Evolutionary conservation across 2,888 invertebrate genomes (phyloP).

Genomic region (Drosophila bunnanda): DNA sequence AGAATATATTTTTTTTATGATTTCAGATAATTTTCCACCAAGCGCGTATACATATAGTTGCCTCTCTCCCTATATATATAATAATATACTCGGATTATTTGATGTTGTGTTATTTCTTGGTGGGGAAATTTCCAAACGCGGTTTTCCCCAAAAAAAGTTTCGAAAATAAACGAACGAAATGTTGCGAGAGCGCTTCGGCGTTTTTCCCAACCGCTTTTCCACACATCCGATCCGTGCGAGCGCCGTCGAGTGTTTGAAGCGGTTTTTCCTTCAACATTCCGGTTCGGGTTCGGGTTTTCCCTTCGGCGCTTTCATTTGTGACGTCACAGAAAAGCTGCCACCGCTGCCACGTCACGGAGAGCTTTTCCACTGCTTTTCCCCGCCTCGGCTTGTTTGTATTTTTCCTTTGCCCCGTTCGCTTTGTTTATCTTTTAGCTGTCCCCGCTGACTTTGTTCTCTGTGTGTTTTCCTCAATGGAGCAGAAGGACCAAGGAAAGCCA

Average conservation of each 20-base stretch:
- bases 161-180: slow-evolving; percentile 18
- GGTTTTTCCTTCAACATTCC: slow-evolving; percentile 46
- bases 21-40: slow-evolving; percentile 23
- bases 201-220: slow-evolving; percentile 49
- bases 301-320: slow-evolving; percentile 53
- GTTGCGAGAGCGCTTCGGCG: slow-evolving; percentile 4
- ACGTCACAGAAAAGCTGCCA: slow-evolving; percentile 80
- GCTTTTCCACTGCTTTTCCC: slow-evolving; percentile 46
- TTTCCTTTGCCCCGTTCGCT: slow-evolving; percentile 42
- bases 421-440: slow-evolving; percentile 48
- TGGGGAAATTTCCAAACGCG: slow-evolving; percentile 18
- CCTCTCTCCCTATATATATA: slow-evolving; percentile 5
- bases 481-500: slow-evolving; percentile 24
- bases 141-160: slow-evolving; percentile 21
- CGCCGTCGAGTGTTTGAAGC: slow-evolving; percentile 72
- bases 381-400: slow-evolving; percentile 32
- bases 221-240: slow-evolving; percentile 77
- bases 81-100: neutral
- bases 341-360: slow-evolving; percentile 56
- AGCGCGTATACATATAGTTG: slow-evolving; percentile 10
- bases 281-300: slow-evolving; percentile 25
- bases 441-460: slow-evolving; percentile 39
- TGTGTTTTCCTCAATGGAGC: slow-evolving; percentile 35
- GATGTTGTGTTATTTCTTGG: slow-evolving; percentile 12
- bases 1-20: slow-evolving; percentile 2